Conservation (phyloP, 2,888 invertebrate species). For the Athetis lepigone region DNA sequence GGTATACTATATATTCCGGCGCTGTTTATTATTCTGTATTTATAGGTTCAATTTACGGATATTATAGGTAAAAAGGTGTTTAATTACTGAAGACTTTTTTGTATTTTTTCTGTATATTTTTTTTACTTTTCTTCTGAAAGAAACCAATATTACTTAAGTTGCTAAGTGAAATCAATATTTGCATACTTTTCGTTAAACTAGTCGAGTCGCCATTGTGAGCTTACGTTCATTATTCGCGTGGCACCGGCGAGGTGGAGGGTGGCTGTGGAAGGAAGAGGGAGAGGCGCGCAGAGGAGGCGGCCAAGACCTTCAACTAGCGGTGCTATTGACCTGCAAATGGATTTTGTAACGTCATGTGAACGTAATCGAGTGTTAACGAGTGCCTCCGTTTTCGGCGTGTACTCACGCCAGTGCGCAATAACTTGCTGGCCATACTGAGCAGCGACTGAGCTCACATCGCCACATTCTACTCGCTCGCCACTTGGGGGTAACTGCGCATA, state of each 20-base stretch:
- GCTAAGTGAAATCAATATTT: background rate
- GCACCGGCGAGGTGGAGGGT: conserved; percentile 56
- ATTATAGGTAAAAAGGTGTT: no score
- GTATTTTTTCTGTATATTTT: no score
- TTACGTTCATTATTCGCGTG: conserved; percentile 49
- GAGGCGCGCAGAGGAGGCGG: conserved; percentile 66
- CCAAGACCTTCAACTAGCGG: conserved; percentile 82
- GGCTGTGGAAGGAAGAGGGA: conserved; percentile 56
- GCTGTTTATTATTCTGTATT: no score
- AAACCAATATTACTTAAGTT: background rate
- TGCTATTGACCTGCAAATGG: conserved; percentile 81
- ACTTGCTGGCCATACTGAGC: conserved; percentile 35
- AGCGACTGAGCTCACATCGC: conserved; percentile 35
- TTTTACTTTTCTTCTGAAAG: background rate
- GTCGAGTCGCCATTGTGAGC: conserved; percentile 10
- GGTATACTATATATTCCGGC: no score
- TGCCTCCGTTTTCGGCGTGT: conserved; percentile 54
- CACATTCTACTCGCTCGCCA: conserved; percentile 33
- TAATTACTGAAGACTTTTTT: no score
- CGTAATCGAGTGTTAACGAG: conserved; percentile 68
- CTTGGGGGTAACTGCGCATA: conserved; percentile 60
- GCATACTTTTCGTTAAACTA: conserved; percentile 1
- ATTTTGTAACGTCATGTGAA: conserved; percentile 68
- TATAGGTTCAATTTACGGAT: no score
- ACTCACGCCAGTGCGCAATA: conserved; percentile 45